phyloP scores from a whole-genome alignment of 2,888 invertebrate species.

The Macrosiphum euphorbiae region DNA sequence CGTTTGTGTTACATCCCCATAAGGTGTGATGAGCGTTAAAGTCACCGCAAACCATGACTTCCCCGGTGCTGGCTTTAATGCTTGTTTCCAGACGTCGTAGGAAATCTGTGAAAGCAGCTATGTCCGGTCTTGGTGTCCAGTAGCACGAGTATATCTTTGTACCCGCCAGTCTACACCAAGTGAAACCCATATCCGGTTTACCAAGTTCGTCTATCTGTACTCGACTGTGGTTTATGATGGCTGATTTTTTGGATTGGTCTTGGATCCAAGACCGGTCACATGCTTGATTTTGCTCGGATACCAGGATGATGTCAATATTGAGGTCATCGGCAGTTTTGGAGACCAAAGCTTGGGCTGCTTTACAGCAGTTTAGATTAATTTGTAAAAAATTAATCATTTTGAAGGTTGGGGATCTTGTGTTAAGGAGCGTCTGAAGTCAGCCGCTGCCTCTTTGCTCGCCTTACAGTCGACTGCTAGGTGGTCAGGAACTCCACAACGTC shows the following conservation, averaged over 20 bases:
- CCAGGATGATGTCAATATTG: background rate
- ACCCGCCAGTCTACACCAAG: background rate
- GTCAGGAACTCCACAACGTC: background rate
- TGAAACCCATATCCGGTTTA: constrained; percentile 2
- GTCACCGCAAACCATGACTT: background rate
- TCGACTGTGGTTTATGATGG: background rate
- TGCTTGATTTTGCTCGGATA: background rate
- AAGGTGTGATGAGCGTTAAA: background rate
- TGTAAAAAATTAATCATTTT: background rate
- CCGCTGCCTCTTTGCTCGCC: background rate
- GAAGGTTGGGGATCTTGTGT: background rate
- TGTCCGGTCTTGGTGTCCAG: background rate
- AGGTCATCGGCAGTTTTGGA: background rate
- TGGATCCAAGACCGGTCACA: background rate
- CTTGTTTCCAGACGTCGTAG: background rate
- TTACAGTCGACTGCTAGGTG: background rate
- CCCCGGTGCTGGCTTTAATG: background rate
- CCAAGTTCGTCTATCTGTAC: background rate
- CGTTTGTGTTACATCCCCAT: background rate
- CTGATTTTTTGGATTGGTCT: background rate
- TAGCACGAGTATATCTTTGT: constrained; percentile 1
- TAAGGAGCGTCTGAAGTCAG: background rate
- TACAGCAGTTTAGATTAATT: background rate
- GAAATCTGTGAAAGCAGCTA: background rate
- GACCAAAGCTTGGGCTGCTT: background rate